phyloP scores from a whole-genome alignment of 2,113 vertebrate species.

The Numida meleagris region DNA sequence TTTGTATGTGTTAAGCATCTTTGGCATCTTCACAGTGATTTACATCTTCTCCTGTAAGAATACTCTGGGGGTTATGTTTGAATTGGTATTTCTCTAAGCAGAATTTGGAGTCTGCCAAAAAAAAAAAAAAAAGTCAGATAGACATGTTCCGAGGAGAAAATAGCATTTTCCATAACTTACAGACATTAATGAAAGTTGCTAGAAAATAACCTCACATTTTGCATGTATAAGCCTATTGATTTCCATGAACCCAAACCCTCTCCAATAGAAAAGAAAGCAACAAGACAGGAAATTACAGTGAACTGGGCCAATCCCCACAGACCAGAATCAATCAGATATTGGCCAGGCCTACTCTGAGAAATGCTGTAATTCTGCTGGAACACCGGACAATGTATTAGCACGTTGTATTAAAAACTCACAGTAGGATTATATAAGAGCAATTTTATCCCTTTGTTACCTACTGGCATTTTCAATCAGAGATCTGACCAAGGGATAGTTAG shows the following conservation, averaged over 20 bases:
- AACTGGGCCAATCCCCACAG: constrained; percentile 8
- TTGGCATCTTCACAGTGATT: constrained; percentile 37
- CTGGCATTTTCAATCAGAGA: constrained; percentile 27
- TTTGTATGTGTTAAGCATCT: constrained; percentile 45
- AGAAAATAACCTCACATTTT: constrained; percentile 39
- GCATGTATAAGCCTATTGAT: constrained; percentile 44
- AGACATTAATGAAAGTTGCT: constrained; percentile 28
- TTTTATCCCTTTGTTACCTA: constrained; percentile 56
- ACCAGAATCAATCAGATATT: constrained; percentile 45
- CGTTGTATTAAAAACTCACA: constrained; percentile 49
- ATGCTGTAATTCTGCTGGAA: constrained; percentile 29
- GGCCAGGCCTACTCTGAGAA: constrained; percentile 4
- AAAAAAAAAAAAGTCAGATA: background rate
- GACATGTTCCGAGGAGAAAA: constrained; percentile 1
- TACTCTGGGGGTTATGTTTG: background rate
- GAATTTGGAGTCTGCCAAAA: background rate
- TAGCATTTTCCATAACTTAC: constrained; percentile 39
- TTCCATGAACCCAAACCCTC: constrained; percentile 36
- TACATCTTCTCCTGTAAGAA: constrained; percentile 7
- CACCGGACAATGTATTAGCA: constrained; percentile 13
- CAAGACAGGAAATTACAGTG: constrained; percentile 67
- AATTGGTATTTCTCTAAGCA: background rate
- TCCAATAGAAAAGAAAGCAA: constrained; percentile 59
- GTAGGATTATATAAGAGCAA: constrained; percentile 18
- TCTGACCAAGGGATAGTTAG: constrained; percentile 5